Conservation (phyloP, 2,888 invertebrate genomes). For the Hypselothyrea guttata region DNA sequence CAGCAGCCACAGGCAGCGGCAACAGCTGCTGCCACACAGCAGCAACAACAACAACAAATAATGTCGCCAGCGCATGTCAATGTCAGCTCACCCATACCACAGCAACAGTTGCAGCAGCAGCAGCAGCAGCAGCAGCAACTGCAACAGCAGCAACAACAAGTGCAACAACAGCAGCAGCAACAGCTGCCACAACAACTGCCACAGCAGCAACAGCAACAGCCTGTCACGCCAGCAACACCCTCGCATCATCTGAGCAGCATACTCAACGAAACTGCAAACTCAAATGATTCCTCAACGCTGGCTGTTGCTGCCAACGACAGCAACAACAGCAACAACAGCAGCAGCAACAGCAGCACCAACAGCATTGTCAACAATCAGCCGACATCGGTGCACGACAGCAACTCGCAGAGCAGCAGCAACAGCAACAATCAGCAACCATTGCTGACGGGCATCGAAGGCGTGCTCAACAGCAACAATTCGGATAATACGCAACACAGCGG, state of each 20-base stretch:
- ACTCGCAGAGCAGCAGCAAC: constrained; percentile 81
- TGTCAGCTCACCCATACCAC: constrained; percentile 54
- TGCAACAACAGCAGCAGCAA: constrained; percentile 39
- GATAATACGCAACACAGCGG: constrained; percentile 56
- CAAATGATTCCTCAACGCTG: constrained; percentile 81
- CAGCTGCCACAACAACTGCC: constrained; percentile 49
- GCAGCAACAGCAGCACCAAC: constrained; percentile 81
- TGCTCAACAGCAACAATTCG: constrained; percentile 77
- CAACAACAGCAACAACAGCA: constrained; percentile 80
- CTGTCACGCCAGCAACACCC: constrained; percentile 60
- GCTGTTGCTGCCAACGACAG: constrained; percentile 78
- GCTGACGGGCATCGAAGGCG: constrained; percentile 58
- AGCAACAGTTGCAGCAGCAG: constrained; percentile 54
- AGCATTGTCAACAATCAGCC: constrained; percentile 82
- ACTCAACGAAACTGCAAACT: constrained; percentile 81
- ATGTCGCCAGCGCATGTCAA: constrained; percentile 64
- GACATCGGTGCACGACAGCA: constrained; percentile 82
- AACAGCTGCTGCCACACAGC: constrained; percentile 22
- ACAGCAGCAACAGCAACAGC: constrained; percentile 49
- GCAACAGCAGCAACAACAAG: constrained; percentile 55
- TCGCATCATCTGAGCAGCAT: constrained; percentile 78
- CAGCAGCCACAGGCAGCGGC: constrained; percentile 32
- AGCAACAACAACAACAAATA: constrained; percentile 45
- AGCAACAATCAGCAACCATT: constrained; percentile 78
- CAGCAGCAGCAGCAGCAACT: constrained; percentile 59